Base-by-base conservation (phyloP, 1,140 invertebrate species). In the Oncopeltus fasciatus region DNA sequence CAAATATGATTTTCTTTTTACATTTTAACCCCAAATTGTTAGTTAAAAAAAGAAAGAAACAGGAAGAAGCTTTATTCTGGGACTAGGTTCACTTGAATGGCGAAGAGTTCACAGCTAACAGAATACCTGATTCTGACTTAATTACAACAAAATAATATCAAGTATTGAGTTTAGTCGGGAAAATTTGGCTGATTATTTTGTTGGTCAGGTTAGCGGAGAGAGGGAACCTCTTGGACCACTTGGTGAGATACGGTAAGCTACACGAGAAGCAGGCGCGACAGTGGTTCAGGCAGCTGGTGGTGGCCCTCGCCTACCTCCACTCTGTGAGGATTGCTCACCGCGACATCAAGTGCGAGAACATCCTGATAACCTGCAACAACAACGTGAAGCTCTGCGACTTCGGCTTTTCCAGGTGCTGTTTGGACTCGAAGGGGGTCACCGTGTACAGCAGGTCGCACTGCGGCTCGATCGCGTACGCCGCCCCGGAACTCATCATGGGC, bases 341-440 rank as follows among this genome's bases (percentile, higher is more conserved):
- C 64, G 84, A 86, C 71, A 72, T 86, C 47, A 89, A 90, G 74
- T 89, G 86, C 70, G 87, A 89, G 73, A 90, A 90, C 69, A 76
- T 88, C 53, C 72, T 89, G 8, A 76, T 90, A 12, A 86, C 86
- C 1, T 72, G 74, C 12, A 80, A 82, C 68, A 82, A 80, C 66
- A 87, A 86, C 64, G 75, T 86, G 0, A 88, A 88, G 72, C 73
- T 88, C n/a, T 82, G 85, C n/a, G 87, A 90, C 73, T 92, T 92
- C 74, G 90, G 90, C 20, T 92, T 92, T 68, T 78, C 82, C 2
- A 73, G 82, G 5, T 72, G 67, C n/a, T 63, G 60, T 38, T 8
- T 49, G 8, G 47, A 24, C 9, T 24, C 47, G n/a, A 49, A n/a
- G 18, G 18, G 18, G n/a, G 18, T 9, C 5, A 8, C 5, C 5